A percentile compares a stretch with the other conserved stretches of the same genome.
These are phyloP conservation scores for Alcis repandata DNA, from an alignment of 2,888 invertebrate genomes.

Conservation along the genomic window DNA sequence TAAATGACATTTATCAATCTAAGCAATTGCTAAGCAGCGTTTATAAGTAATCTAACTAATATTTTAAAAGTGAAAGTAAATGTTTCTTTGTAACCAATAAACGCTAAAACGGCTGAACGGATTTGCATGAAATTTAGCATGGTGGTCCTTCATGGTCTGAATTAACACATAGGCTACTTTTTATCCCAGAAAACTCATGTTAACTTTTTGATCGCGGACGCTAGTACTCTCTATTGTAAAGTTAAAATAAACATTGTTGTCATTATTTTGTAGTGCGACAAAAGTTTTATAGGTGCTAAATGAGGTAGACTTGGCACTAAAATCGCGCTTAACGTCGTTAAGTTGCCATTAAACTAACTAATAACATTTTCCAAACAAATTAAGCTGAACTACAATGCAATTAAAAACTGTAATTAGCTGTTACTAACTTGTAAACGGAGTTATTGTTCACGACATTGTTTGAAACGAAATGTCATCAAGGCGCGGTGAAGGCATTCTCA, in stretches of 20 bases:
- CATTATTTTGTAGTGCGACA: not conserved
- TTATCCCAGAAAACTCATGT: too few relatives aligned
- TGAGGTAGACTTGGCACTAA: constrained; percentile 2
- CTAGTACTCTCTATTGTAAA: not conserved
- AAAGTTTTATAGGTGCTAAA: constrained; percentile 4
- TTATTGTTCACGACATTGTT: constrained; percentile 17
- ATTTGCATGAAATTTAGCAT: too few relatives aligned
- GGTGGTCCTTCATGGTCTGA: too few relatives aligned
- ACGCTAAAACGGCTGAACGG: too few relatives aligned
- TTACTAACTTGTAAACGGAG: constrained; percentile 12
- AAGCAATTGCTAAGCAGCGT: too few relatives aligned
- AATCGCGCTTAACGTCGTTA: constrained; percentile 8
- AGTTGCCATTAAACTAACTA: constrained; percentile 4
- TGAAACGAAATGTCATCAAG: not conserved
- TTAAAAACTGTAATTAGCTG: constrained; percentile 11
- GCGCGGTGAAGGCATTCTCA: not conserved
- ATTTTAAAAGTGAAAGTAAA: too few relatives aligned
- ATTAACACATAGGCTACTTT: too few relatives aligned
- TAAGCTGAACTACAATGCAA: constrained; percentile 15
- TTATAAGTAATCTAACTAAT: too few relatives aligned
- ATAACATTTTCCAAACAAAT: constrained; percentile 20
- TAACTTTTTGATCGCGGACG: too few relatives aligned
- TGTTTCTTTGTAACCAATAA: too few relatives aligned
- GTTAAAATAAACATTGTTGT: not conserved
- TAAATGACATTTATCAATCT: too few relatives aligned